A percentile compares a stretch with the other conserved stretches of the same genome.
These are phyloP conservation scores for Sardina pilchardus DNA, from an alignment of 2,113 vertebrate species.

Conservation along the genomic window DNA sequence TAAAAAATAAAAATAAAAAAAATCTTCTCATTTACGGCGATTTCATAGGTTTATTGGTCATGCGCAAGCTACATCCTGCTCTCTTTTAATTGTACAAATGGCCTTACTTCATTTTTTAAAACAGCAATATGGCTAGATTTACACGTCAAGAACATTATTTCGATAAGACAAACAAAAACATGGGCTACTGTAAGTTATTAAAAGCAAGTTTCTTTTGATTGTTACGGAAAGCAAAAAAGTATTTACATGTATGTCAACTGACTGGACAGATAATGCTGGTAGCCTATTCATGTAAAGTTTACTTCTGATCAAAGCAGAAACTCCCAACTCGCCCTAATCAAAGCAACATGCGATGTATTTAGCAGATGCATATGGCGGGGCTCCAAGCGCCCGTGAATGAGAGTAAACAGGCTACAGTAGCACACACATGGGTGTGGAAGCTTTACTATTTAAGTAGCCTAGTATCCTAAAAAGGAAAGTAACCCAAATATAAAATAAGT, in stretches of 20 bases:
- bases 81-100: background rate
- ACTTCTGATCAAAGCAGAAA: background rate
- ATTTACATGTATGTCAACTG: background rate
- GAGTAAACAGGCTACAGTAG: slow-evolving; percentile 30
- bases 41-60: background rate
- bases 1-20: too few relatives aligned
- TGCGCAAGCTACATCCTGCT: background rate
- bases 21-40: background rate
- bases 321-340: slow-evolving; percentile 29
- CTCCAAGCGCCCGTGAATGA: slow-evolving; percentile 32
- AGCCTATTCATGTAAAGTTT: background rate
- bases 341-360: slow-evolving; percentile 19
- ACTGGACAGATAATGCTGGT: background rate
- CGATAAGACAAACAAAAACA: background rate
- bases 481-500: too few relatives aligned
- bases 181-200: background rate
- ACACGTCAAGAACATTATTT: background rate
- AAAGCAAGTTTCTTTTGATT: background rate
- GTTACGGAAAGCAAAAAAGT: background rate
- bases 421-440: slow-evolving; percentile 7
- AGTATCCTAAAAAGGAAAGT: too few relatives aligned
- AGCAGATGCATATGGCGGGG: slow-evolving; percentile 26
- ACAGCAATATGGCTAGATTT: background rate
- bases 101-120: background rate
- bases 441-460: background rate